These are phyloP conservation scores for Hybognathus amarus DNA, from an alignment of 2,797 vertebrate genomes.

Conservation along the genomic window DNA sequence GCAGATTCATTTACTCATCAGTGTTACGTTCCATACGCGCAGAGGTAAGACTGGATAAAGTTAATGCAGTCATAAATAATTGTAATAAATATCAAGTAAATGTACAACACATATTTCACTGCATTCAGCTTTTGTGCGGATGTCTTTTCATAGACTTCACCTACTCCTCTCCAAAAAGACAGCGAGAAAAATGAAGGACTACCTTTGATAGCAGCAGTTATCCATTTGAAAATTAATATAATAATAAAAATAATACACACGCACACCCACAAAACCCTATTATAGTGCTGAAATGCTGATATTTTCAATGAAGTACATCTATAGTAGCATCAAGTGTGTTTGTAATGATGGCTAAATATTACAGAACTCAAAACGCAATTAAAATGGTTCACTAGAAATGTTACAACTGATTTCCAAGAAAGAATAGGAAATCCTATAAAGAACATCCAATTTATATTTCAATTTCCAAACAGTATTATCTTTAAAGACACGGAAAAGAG, in stretches of 20 bases:
- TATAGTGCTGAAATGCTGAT: slow-evolving; percentile 23
- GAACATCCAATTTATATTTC: slow-evolving; percentile 73
- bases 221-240: slow-evolving; percentile 63
- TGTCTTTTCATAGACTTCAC: slow-evolving; percentile 72
- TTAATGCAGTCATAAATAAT: slow-evolving; percentile 99
- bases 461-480: slow-evolving; percentile 62
- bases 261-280: slow-evolving; percentile 7
- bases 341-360: slow-evolving; percentile 68
- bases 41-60: slow-evolving; percentile 87
- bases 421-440: slow-evolving; percentile 65
- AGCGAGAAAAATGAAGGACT: slow-evolving; percentile 63
- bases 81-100: slow-evolving; percentile 99
- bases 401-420: slow-evolving; percentile 24
- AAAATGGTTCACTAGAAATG: slow-evolving; percentile 74
- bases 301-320: slow-evolving; percentile 33
- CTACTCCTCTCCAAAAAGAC: slow-evolving; percentile 57
- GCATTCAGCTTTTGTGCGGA: slow-evolving; percentile 78
- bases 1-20: slow-evolving; percentile 86
- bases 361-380: slow-evolving; percentile 71
- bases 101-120: slow-evolving; percentile 85
- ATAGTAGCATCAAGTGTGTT: slow-evolving; percentile 62
- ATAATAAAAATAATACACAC: neutral
- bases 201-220: slow-evolving; percentile 80
- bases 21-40: slow-evolving; percentile 83
- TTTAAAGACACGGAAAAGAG: slow-evolving; percentile 62